Evolutionary conservation across 2,113 vertebrate genomes (phyloP), one percentile per base, ranked within the genome.

Genomic region (Spilogale gracilis): DNA sequence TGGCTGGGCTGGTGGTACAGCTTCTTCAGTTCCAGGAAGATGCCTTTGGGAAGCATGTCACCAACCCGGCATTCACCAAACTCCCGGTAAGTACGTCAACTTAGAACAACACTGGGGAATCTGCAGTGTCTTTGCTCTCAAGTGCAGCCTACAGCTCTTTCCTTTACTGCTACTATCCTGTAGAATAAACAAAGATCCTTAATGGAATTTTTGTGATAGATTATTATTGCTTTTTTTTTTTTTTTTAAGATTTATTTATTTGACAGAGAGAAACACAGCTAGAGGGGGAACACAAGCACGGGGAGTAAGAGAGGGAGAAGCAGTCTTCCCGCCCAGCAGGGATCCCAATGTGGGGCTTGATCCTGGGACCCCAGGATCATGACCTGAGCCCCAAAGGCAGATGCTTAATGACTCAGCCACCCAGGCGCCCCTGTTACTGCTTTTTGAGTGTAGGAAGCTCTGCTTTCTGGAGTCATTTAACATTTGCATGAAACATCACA

Each of bases 11-110:
- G 84, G 99, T 99, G 97, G 99, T 99, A 73, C 99, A 99, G 97
- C 99, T 99, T 98, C 99, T 99, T 82, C 99, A 99, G 88, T 99
- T 99, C 98, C 99, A 99, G 98, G 99, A 99, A 98, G 99, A 99
- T 87, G 99, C 99, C 83, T 99, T 99, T 96, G 99, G 99, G 73
- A 99, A 99, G 97, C 99, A 99, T 3, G 99, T 99, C 95, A 99
- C 99, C 99, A 99, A 99, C 98, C 99, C 99, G 38, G 99, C 99
- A 97, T 99, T 99, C 97, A 99, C 99, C 91, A 99, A 99, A 98
- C 99, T 99, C 45, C 99, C 99, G 91, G 99, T 99, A 98, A 99
- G 99, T 99, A 96, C 0, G 23, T 13, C 50, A 27, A 0, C 87
- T 80, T 56, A 6, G 1, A 9, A 11, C 23, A 16, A 63, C 32